Percentiles rank a stretch among this genome's conserved stretches.
Evolutionary conservation across 1,140 invertebrate genomes (phyloP).

Genomic region (Diachasma alloeum): DNA sequence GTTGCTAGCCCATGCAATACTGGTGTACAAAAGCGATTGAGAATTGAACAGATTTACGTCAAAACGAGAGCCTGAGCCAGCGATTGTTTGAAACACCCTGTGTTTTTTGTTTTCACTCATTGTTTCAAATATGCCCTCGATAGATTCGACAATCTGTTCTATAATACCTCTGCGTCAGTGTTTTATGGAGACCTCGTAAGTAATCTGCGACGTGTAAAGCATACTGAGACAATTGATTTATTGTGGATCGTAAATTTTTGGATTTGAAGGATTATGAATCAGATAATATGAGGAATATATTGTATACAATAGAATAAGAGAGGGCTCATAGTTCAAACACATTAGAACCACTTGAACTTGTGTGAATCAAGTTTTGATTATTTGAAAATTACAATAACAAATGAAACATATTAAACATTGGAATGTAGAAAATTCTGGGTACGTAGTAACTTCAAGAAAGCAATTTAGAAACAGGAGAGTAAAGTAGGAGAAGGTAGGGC

Average conservation of each 20-base stretch:
- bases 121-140: not conserved
- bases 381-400: too few relatives aligned
- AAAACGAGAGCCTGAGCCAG: not conserved
- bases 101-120: not conserved
- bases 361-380: too few relatives aligned
- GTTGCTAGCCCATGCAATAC: not conserved
- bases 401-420: too few relatives aligned
- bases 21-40: not conserved
- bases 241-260: slow-evolving; percentile 57
- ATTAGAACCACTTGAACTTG: too few relatives aligned
- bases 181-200: slow-evolving; percentile 56
- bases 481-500: too few relatives aligned
- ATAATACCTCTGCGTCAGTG: slow-evolving; percentile 42
- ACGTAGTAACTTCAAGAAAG: too few relatives aligned
- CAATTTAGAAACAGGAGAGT: too few relatives aligned
- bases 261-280: too few relatives aligned
- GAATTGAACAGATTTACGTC: not conserved
- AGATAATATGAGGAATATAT: too few relatives aligned
- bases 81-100: not conserved
- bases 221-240: slow-evolving; percentile 47
- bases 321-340: too few relatives aligned
- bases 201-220: slow-evolving; percentile 31
- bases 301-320: too few relatives aligned
- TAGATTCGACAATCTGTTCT: not conserved
- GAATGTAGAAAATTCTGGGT: too few relatives aligned